phyloP scores from a whole-genome alignment of 2,888 invertebrate species.

The Oscheius myriophilus region DNA sequence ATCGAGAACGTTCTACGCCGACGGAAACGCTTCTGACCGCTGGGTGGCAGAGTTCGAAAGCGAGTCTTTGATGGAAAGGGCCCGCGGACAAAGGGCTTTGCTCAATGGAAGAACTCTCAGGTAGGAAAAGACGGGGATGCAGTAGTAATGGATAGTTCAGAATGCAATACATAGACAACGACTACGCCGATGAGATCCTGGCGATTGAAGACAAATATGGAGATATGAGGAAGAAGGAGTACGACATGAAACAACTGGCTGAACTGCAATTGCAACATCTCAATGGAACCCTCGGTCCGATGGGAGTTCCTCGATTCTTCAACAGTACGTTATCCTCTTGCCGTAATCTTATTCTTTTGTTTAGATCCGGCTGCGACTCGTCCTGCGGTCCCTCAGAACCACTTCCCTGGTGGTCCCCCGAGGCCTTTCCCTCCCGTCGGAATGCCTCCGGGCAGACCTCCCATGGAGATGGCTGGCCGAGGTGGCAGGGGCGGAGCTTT shows the following conservation, averaged over 20 bases:
- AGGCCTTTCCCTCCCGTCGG: background rate
- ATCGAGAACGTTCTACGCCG: conserved; percentile 49
- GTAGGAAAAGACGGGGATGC: conserved; percentile 4
- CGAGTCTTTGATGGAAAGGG: conserved; percentile 38
- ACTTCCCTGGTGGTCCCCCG: conserved; percentile 6
- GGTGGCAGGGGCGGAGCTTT: conserved; percentile 1
- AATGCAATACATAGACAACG: conserved; percentile 38
- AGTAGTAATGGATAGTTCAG: conserved; percentile 4
- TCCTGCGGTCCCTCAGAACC: conserved; percentile 14
- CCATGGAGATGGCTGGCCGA: conserved; percentile 3
- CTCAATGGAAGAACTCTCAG: conserved; percentile 38
- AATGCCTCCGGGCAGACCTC: background rate
- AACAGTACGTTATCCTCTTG: conserved; percentile 10
- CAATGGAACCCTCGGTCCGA: conserved; percentile 20
- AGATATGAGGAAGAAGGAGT: conserved; percentile 34
- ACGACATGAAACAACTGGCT: conserved; percentile 33
- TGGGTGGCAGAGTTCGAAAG: conserved; percentile 64
- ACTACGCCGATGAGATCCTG: conserved; percentile 45
- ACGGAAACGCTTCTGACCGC: conserved; percentile 59
- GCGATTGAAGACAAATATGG: conserved; percentile 50
- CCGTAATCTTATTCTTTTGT: background rate
- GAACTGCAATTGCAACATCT: conserved; percentile 29
- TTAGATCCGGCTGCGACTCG: conserved; percentile 11
- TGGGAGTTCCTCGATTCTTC: conserved; percentile 21
- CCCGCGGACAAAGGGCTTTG: conserved; percentile 23